Evolutionary conservation across 2,797 vertebrate species (phyloP).

Genomic region (Astyanax mexicanus): DNA sequence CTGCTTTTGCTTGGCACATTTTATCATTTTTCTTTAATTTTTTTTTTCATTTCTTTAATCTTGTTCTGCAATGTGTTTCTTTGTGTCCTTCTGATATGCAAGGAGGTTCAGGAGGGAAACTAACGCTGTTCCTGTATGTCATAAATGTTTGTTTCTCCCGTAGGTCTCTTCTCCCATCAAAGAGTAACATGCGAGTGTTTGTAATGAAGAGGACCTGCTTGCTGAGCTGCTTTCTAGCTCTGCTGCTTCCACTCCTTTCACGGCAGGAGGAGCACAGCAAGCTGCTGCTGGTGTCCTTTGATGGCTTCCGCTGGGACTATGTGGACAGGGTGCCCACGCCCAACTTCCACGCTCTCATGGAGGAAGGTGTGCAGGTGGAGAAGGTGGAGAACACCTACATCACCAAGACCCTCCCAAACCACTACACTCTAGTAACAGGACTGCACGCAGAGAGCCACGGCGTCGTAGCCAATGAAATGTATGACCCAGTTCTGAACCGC

Average conservation of each 20-base stretch:
- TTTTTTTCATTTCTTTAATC: too few species aligned
- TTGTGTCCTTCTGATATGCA: too few species aligned
- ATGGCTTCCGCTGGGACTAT: slow-evolving; percentile 96
- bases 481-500: slow-evolving; percentile 82
- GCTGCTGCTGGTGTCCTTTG: slow-evolving; percentile 90
- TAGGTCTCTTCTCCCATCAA: slow-evolving; percentile 36
- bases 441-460: slow-evolving; percentile 90
- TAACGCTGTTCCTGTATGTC: neutral
- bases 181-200: slow-evolving; percentile 39
- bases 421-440: slow-evolving; percentile 92
- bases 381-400: slow-evolving; percentile 87
- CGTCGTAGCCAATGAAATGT: slow-evolving; percentile 92
- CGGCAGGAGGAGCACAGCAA: slow-evolving; percentile 71
- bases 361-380: slow-evolving; percentile 83
- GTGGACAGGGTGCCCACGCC: slow-evolving; percentile 84
- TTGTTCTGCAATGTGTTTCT: too few species aligned
- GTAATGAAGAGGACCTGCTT: slow-evolving; percentile 52
- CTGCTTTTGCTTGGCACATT: too few species aligned
- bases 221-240: slow-evolving; percentile 64
- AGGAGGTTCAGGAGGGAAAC: too few species aligned
- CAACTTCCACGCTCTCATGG: slow-evolving; percentile 81
- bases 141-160: slow-evolving; percentile 17
- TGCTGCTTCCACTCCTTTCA: slow-evolving; percentile 66
- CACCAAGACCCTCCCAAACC: slow-evolving; percentile 92
- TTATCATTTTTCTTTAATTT: too few species aligned